phyloP scores from a whole-genome alignment of 2,113 vertebrate species.

The Oryzias javanicus region DNA sequence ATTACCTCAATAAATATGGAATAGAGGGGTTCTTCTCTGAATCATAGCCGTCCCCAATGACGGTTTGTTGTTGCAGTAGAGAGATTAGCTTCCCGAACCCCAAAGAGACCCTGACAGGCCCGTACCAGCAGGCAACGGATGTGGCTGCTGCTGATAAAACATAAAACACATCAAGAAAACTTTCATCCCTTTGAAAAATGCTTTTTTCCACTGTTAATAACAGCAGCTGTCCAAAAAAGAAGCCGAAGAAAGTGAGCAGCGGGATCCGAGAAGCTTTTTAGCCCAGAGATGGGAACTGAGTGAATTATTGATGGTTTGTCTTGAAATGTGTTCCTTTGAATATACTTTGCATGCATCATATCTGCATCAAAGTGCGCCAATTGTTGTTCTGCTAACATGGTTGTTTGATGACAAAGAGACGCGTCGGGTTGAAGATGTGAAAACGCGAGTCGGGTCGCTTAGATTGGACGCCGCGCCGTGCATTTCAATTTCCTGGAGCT shows the following conservation, averaged over 20 bases:
- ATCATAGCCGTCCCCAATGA: slow-evolving; percentile 6
- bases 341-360: slow-evolving; percentile 5
- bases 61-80: slow-evolving; percentile 8
- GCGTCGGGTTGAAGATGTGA: neutral
- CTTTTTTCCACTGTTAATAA: slow-evolving; percentile 1
- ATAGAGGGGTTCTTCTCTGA: neutral
- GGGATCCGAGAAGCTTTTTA: slow-evolving; percentile 20
- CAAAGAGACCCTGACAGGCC: slow-evolving; percentile 32
- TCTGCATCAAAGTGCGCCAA: neutral
- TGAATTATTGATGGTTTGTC: slow-evolving; percentile 26
- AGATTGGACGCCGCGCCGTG: neutral
- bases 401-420: neutral
- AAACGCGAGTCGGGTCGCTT: neutral
- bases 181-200: slow-evolving; percentile 47
- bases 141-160: slow-evolving; percentile 70
- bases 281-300: slow-evolving; percentile 5
- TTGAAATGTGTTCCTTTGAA: slow-evolving; percentile 8
- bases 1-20: slow-evolving; percentile 1
- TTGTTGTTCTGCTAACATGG: neutral
- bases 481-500: neutral
- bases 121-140: slow-evolving; percentile 50
- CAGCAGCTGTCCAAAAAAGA: slow-evolving; percentile 5
- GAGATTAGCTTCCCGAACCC: slow-evolving; percentile 56
- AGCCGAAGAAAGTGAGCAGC: slow-evolving; percentile 13
- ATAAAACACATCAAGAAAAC: slow-evolving; percentile 55